phyloP scores from a whole-genome alignment of 2,888 invertebrate species.

The Dyspetes luteomarginatus region DNA sequence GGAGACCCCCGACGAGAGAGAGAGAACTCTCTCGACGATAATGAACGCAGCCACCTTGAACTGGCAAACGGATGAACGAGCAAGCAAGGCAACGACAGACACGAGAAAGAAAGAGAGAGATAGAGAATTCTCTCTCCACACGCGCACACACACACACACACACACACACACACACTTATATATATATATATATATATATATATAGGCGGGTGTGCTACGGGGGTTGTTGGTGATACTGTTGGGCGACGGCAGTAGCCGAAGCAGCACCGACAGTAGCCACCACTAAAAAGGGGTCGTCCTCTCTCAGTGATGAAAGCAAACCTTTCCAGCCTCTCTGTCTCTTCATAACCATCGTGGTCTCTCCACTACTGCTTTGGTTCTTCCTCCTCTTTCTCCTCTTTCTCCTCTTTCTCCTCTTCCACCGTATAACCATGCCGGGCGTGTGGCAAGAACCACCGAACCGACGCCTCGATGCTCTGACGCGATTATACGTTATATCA shows the following conservation, averaged over 20 bases:
- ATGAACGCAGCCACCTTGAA: constrained; percentile 83
- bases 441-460: constrained; percentile 72
- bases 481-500: constrained; percentile 77
- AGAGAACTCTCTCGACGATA: constrained; percentile 69
- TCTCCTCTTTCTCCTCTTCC: constrained; percentile 42
- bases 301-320: constrained; percentile 77
- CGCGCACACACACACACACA: too few species aligned
- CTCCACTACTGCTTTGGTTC: constrained; percentile 31
- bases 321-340: constrained; percentile 69
- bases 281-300: constrained; percentile 78
- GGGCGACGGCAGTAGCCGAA: constrained; percentile 40
- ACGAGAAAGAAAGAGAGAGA: constrained; percentile 47
- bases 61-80: constrained; percentile 80
- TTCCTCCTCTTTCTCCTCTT: constrained; percentile 49
- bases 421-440: constrained; percentile 53
- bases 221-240: constrained; percentile 46
- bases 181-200: constrained; percentile 3
- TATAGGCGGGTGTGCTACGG: constrained; percentile 29
- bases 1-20: constrained; percentile 28
- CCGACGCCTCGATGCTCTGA: constrained; percentile 79
- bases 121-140: constrained; percentile 2
- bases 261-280: constrained; percentile 67
- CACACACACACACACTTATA: too few species aligned
- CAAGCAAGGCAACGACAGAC: constrained; percentile 57
- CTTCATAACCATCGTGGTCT: constrained; percentile 68